Percentiles rank a stretch among this genome's conserved stretches.
These are phyloP conservation scores for Pasiphila rectangulata DNA, from an alignment of 2,888 invertebrate genomes.

Conservation along the genomic window DNA sequence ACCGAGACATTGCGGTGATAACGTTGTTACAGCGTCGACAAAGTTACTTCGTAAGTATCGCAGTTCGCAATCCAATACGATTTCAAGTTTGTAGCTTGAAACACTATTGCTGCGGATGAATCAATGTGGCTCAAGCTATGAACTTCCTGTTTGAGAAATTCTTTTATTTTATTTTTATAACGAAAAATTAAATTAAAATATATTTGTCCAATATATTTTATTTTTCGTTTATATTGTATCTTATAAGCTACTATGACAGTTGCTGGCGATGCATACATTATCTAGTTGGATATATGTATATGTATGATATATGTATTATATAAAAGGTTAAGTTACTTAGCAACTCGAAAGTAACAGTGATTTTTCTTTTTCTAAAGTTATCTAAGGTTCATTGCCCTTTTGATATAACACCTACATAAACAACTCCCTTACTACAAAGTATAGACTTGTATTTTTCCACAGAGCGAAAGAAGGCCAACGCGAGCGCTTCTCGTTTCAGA, in stretches of 20 bases:
- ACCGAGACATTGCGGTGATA: constrained; percentile 7
- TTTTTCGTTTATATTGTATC: too few relatives aligned
- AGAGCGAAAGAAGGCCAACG: constrained; percentile 55
- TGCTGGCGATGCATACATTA: too few relatives aligned
- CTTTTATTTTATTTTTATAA: too few relatives aligned
- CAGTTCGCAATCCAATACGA: constrained; percentile 11
- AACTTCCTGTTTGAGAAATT: constrained; percentile 4
- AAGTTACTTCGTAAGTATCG: constrained; percentile 13
- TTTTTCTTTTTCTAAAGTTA: too few relatives aligned
- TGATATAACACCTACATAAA: constrained; percentile 1
- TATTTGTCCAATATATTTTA: too few relatives aligned
- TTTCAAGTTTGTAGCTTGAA: constrained; percentile 14
- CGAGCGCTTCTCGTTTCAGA: constrained; percentile 45
- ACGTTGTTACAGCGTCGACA: constrained; percentile 2
- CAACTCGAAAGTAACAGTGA: too few relatives aligned
- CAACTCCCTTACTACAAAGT: constrained; percentile 11
- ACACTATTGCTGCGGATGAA: constrained; percentile 9
- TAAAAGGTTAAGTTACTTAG: too few relatives aligned
- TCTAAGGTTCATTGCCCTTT: constrained; percentile 9
- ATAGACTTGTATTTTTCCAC: constrained; percentile 50
- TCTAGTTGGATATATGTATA: too few relatives aligned
- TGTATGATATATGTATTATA: too few relatives aligned
- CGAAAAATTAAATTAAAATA: too few relatives aligned
- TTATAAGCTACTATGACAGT: too few relatives aligned
- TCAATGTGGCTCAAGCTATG: background rate